Conservation (phyloP, 2,797 vertebrate genomes). For the Sebastes flavidus region DNA sequence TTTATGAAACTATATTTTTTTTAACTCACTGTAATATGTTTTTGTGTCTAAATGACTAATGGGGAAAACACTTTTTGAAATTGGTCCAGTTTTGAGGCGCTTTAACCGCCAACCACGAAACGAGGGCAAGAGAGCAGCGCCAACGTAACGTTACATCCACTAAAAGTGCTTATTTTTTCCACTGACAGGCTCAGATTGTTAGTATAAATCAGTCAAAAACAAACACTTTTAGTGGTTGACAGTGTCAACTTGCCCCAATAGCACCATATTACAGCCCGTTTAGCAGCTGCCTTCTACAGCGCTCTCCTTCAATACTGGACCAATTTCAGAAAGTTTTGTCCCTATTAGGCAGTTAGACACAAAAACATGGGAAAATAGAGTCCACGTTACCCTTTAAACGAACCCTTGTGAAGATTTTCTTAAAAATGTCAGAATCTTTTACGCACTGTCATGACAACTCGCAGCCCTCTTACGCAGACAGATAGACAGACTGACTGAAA, state of each 20-base stretch:
- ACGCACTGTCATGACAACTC: neutral
- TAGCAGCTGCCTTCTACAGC: neutral
- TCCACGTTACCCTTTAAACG: neutral
- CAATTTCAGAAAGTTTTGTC: neutral
- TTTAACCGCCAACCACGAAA: neutral
- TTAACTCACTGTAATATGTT: neutral
- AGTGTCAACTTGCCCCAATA: too few species aligned
- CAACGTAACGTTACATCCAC: neutral
- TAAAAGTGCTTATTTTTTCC: neutral
- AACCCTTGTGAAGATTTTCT: neutral
- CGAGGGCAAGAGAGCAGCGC: neutral
- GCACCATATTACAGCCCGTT: too few species aligned
- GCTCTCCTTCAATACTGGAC: neutral
- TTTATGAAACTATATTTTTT: too few species aligned
- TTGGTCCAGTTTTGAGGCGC: neutral
- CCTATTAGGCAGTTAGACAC: neutral
- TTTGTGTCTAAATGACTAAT: neutral
- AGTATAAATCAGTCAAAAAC: neutral
- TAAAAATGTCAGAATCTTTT: neutral
- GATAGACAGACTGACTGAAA: slow-evolving; percentile 21
- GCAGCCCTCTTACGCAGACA: slow-evolving; percentile 8
- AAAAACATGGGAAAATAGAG: neutral
- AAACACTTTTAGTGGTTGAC: neutral
- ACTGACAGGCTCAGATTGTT: neutral
- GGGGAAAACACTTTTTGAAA: neutral